These are phyloP conservation scores for Heterohyrax brucei DNA, from an alignment of 2,797 vertebrate species.

Conservation along the genomic window DNA sequence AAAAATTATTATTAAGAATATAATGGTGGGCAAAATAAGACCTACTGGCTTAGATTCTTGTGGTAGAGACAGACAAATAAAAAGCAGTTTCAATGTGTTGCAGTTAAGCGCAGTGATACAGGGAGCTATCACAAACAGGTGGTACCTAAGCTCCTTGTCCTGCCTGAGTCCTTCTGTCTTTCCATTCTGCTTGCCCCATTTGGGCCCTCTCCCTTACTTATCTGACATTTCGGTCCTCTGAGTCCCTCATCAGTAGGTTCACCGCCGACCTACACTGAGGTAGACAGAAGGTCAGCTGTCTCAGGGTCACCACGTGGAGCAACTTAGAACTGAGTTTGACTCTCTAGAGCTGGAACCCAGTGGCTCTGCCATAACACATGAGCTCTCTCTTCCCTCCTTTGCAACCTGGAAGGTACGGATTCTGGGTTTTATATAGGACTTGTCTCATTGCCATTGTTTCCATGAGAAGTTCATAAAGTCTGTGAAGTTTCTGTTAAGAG, in stretches of 20 bases:
- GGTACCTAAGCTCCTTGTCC: not conserved
- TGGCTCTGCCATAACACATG: not conserved
- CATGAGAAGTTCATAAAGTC: not conserved
- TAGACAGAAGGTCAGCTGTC: not conserved
- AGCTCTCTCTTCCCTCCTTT: not conserved
- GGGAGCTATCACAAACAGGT: not conserved
- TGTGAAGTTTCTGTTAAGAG: not conserved
- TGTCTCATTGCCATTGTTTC: not conserved
- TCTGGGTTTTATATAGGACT: not conserved
- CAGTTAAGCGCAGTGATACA: not conserved
- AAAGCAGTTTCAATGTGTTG: not conserved
- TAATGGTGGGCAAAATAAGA: conserved; percentile 22
- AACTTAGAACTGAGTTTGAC: not conserved
- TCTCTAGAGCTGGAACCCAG: not conserved
- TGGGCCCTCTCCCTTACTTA: not conserved
- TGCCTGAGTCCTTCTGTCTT: not conserved
- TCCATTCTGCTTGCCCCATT: not conserved
- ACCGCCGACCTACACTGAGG: not conserved
- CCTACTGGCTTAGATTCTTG: not conserved
- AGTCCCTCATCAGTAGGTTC: not conserved
- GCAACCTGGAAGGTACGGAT: not conserved
- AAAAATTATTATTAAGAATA: conserved; percentile 45
- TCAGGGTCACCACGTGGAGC: not conserved
- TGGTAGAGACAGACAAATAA: not conserved
- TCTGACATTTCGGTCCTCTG: not conserved